A percentile compares a stretch with the other conserved stretches of the same genome.
These are phyloP conservation scores for Eupithecia subumbrata DNA, from an alignment of 2,888 invertebrate genomes.

Conservation along the genomic window DNA sequence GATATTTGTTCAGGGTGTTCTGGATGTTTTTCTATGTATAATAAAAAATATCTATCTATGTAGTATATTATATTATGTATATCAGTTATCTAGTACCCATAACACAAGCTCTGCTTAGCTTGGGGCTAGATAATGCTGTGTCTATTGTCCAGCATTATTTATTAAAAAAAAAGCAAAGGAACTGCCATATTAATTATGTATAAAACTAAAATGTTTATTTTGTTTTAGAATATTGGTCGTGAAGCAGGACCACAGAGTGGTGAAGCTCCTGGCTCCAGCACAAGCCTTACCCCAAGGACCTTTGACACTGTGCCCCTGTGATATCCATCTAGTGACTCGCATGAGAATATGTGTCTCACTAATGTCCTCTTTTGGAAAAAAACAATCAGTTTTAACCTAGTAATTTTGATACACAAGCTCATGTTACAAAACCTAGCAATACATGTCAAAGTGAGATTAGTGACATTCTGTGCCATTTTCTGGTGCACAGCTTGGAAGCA, in stretches of 20 bases:
- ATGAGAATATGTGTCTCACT: conserved; percentile 68
- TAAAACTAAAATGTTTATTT: conserved; percentile 10
- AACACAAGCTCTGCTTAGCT: too few relatives aligned
- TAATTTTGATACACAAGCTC: conserved; percentile 26
- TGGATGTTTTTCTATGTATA: too few relatives aligned
- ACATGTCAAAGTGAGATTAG: conserved; percentile 23
- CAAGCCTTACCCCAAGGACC: conserved; percentile 73
- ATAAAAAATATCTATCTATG: too few relatives aligned
- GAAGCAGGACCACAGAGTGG: conserved; percentile 85
- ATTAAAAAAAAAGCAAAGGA: too few relatives aligned
- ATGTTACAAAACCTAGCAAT: conserved; percentile 23
- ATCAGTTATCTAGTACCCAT: too few relatives aligned
- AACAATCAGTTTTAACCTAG: conserved; percentile 29
- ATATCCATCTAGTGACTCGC: conserved; percentile 67
- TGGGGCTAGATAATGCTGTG: too few relatives aligned
- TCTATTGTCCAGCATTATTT: too few relatives aligned
- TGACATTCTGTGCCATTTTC: conserved; percentile 24
- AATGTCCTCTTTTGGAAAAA: conserved; percentile 25
- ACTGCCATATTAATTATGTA: background rate
- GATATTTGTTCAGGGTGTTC: too few relatives aligned
- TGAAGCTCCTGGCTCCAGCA: conserved; percentile 86
- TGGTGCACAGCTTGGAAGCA: conserved; percentile 21
- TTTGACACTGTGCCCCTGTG: conserved; percentile 79
- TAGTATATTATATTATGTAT: too few relatives aligned
- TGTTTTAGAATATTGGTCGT: conserved; percentile 77